Evolutionary conservation across 2,888 invertebrate genomes (phyloP), one percentile per base, ranked within the genome.

Genomic region (Volucella inanis): DNA sequence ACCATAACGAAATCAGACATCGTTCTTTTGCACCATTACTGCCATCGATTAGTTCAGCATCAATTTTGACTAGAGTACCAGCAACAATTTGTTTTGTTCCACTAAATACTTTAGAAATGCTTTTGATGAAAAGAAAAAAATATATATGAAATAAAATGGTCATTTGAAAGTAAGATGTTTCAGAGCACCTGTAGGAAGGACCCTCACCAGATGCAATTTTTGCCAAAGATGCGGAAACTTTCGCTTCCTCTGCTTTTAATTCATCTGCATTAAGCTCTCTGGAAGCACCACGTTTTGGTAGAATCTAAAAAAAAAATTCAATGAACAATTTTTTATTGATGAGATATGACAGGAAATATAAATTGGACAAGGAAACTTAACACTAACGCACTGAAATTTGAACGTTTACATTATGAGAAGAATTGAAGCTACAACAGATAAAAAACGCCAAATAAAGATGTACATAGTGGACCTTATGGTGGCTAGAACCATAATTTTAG

Each of bases 31-130:
- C 72, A 2, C 88, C 88, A 49, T 92, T 92, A 2, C 94, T 94
- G 61, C 93, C 92, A n/a, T 94, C 94, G 12, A 88, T 85, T 6
- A 95, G 91, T 87, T 93, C 92, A 62, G 94, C 94, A 86, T 93
- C 93, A 49, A 96, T 93, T 88, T 93, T 93, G 47, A 94, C 94
- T 4, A 83, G 18, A 15, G 62, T 62, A 57, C 83, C 79, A 31
- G 72, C 79, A 9, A 83, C 79, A 1, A 72, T 31, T 62, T 79
- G 79, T 47, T 54, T 68, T 11, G 79, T 79, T 15, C 79, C 83
- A 62, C 45, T 62, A 39, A 68, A 64, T n/a, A 54, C 1, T 49
- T 50, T 72, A 11, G 68, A 55, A 57, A 83, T 74, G 43, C 74
- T 80, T 47, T 52, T 52, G 11, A 18, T 15, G 3, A 55, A 14